Evolutionary conservation across 1,140 invertebrate species (phyloP).

Genomic region (Drosophila rhopaloa): DNA sequence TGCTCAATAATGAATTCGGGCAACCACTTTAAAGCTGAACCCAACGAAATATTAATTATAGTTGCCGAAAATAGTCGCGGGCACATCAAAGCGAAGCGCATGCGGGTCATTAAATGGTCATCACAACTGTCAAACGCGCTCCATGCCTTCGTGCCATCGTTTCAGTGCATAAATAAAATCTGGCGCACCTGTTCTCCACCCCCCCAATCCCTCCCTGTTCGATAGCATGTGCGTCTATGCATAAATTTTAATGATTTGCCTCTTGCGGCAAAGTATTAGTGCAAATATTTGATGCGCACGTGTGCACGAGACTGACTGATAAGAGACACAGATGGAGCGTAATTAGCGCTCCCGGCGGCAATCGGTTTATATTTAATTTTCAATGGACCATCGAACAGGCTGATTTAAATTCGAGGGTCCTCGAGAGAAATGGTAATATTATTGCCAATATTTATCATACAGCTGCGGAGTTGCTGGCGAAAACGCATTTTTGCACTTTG

Average conservation of each 20-base stretch:
- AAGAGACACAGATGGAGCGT: slow-evolving; percentile 43
- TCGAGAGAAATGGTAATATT: slow-evolving; percentile 31
- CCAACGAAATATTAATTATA: slow-evolving; percentile 67
- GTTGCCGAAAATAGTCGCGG: slow-evolving; percentile 37
- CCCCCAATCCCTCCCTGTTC: background rate
- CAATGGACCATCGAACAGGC: slow-evolving; percentile 26
- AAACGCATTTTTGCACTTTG: slow-evolving; percentile 7
- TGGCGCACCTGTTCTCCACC: slow-evolving; percentile 1
- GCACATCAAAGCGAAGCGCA: slow-evolving; percentile 60
- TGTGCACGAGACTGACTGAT: slow-evolving; percentile 39
- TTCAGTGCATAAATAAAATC: slow-evolving; percentile 39
- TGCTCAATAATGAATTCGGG: slow-evolving; percentile 45
- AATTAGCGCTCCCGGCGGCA: slow-evolving; percentile 57
- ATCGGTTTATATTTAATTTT: slow-evolving; percentile 42
- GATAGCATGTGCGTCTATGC: slow-evolving; percentile 56
- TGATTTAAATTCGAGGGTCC: slow-evolving; percentile 34
- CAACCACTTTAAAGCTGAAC: slow-evolving; percentile 52
- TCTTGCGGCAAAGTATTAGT: slow-evolving; percentile 66
- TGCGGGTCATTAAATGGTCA: slow-evolving; percentile 74
- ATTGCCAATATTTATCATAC: slow-evolving; percentile 19
- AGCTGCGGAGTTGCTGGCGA: background rate
- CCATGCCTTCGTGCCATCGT: slow-evolving; percentile 4
- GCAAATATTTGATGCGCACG: slow-evolving; percentile 66
- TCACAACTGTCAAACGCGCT: slow-evolving; percentile 28
- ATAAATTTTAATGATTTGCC: slow-evolving; percentile 79